Conservation (phyloP, 2,113 vertebrate species). For the Microtus richardsoni region DNA sequence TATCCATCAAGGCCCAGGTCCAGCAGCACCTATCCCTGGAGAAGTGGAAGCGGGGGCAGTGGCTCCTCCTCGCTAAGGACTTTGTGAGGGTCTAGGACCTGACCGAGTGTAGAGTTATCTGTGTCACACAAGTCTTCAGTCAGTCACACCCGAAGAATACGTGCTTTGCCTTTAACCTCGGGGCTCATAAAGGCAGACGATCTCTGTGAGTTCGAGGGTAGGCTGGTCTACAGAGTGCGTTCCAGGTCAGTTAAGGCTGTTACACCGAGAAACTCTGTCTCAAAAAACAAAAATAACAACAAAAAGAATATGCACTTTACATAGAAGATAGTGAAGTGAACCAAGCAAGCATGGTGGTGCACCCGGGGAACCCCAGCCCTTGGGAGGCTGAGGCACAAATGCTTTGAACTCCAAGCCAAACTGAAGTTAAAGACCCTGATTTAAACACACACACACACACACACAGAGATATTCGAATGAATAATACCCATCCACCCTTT, state of each 20-base stretch:
- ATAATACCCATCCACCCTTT: neutral
- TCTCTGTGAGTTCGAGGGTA: neutral
- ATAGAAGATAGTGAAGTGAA: neutral
- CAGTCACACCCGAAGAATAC: neutral
- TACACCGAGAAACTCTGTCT: neutral
- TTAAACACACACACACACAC: neutral
- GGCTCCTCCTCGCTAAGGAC: neutral
- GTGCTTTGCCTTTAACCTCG: neutral
- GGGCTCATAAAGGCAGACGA: neutral
- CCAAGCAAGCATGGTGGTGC: neutral
- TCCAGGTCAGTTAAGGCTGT: neutral
- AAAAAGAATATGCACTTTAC: neutral
- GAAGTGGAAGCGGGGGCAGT: neutral
- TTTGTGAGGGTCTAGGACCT: neutral
- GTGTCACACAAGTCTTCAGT: neutral
- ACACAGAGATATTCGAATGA: neutral
- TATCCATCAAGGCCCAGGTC: slow-evolving; percentile 7
- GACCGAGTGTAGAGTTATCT: neutral
- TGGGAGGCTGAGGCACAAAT: neutral
- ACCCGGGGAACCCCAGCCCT: neutral
- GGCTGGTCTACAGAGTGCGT: neutral
- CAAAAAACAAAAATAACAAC: neutral
- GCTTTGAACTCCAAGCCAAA: too few species aligned
- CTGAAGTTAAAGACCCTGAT: neutral
- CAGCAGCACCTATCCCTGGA: neutral